Evolutionary conservation across 2,797 vertebrate genomes (phyloP).

Genomic region (Syngnathus acus): DNA sequence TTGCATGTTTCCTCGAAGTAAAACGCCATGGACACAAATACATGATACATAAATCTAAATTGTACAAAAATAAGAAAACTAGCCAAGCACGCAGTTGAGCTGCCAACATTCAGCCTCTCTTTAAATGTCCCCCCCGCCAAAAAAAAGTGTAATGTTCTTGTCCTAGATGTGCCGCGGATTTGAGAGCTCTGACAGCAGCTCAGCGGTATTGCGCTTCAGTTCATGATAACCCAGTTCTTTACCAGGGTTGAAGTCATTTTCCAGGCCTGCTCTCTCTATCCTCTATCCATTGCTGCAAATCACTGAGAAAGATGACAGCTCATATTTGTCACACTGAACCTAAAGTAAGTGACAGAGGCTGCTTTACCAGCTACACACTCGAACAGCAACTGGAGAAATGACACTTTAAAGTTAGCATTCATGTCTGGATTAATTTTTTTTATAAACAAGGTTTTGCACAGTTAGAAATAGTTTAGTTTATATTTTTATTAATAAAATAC

Average conservation of each 20-base stretch:
- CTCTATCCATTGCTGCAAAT: constrained; percentile 43
- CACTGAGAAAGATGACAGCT: constrained; percentile 42
- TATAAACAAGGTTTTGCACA: too few relatives aligned
- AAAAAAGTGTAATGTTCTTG: constrained; percentile 39
- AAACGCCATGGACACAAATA: constrained; percentile 1
- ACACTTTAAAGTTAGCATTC: not conserved
- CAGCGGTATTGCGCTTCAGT: constrained; percentile 19
- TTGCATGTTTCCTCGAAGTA: constrained; percentile 14
- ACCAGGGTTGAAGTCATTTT: constrained; percentile 59
- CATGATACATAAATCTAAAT: constrained; percentile 27
- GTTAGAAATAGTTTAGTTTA: not conserved
- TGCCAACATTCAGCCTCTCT: constrained; percentile 10
- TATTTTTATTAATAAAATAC: not conserved
- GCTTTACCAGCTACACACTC: constrained; percentile 10
- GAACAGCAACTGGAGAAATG: not conserved
- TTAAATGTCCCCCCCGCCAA: constrained; percentile 33
- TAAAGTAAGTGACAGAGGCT: constrained; percentile 37
- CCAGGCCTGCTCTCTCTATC: constrained; percentile 25
- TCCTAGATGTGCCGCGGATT: constrained; percentile 28
- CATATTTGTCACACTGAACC: constrained; percentile 53
- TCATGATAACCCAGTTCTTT: constrained; percentile 51
- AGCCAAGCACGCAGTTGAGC: constrained; percentile 14
- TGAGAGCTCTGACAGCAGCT: constrained; percentile 34
- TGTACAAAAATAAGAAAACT: constrained; percentile 23
- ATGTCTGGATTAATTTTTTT: not conserved